Base-by-base conservation (phyloP, 2,113 vertebrate genomes). In the Gambusia affinis region DNA sequence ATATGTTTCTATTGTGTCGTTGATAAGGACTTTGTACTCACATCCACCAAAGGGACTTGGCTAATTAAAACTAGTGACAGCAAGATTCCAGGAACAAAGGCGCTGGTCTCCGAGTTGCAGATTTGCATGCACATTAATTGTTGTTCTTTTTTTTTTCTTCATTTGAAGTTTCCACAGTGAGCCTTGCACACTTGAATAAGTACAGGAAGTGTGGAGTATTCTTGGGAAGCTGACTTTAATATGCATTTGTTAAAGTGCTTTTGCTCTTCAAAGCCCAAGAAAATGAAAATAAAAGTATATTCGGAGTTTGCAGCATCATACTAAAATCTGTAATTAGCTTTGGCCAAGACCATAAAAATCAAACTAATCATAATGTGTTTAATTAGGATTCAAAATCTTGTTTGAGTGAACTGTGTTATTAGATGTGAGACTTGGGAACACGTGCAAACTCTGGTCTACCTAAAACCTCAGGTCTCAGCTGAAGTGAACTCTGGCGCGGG, bases 21-120 rank as follows among this genome's bases (percentile, higher is more conserved):
- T 92, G 90, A 94, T 94, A 93, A 93, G 86, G 70, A 87, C 84
- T 91, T 89, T 88, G 88, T 76, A 67, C 78, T 76, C 67, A 57
- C 76, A 82, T 74, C 57, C 60, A 67, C 89, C 83, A 72, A 81
- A 84, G 74, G 82, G 85, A 87, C 77, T 44, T 4, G 14, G 75
- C 80, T 93, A 93, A 93, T 92, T 93, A 91, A 91, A 92, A 85
- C 30, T 80, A 87, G 67, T 79, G 83, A 84, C 87, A 89, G 75
- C 78, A 77, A 76, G 85, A 91, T 80, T 79, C 35, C 33, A 65
- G 61, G 64, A 89, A 90, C 86, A 91, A 92, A 92, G 72, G 67
- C 73, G 4, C 19, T 31, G 75, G 71, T 88, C 84, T 75, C 86
- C 69, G 65, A 65, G 81, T 87, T 70, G 30, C 72, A 76, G 82